These are phyloP conservation scores for Chrosomus eos DNA, from an alignment of 2,797 vertebrate species.

Conservation along the genomic window DNA sequence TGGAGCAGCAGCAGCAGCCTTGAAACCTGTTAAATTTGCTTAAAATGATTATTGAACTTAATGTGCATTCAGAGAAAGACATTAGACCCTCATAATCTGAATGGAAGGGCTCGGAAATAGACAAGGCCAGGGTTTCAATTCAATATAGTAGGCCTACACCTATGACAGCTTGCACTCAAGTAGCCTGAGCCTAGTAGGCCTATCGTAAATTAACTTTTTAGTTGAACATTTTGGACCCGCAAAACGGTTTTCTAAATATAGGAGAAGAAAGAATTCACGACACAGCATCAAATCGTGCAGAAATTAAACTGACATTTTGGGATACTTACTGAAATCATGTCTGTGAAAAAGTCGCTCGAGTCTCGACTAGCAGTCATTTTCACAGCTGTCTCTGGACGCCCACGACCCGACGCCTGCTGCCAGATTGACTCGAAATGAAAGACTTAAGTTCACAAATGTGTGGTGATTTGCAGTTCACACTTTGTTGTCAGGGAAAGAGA, in stretches of 20 bases:
- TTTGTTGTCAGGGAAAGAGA: not conserved
- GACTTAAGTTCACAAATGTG: conserved; percentile 5
- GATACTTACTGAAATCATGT: not conserved
- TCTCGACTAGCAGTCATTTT: conserved; percentile 30
- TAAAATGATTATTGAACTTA: not conserved
- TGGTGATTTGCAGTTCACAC: conserved; percentile 22
- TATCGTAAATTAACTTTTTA: not conserved
- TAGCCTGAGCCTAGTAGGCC: too few relatives aligned
- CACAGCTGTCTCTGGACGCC: conserved; percentile 32
- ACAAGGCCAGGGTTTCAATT: not conserved
- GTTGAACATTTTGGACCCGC: not conserved
- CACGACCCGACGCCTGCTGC: conserved; percentile 13
- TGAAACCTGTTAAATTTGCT: conserved; percentile 12
- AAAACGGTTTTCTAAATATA: too few relatives aligned
- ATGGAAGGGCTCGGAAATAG: not conserved
- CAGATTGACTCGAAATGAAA: conserved; percentile 8
- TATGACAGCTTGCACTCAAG: not conserved
- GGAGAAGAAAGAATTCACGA: not conserved
- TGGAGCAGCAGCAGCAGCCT: not conserved
- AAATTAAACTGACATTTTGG: not conserved
- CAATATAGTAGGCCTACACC: not conserved
- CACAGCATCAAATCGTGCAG: not conserved
- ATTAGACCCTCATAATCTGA: not conserved
- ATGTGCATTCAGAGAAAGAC: not conserved
- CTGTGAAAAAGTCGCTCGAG: not conserved